Base-by-base conservation (phyloP, 1,140 invertebrate species). In the Drosophila hydei region DNA sequence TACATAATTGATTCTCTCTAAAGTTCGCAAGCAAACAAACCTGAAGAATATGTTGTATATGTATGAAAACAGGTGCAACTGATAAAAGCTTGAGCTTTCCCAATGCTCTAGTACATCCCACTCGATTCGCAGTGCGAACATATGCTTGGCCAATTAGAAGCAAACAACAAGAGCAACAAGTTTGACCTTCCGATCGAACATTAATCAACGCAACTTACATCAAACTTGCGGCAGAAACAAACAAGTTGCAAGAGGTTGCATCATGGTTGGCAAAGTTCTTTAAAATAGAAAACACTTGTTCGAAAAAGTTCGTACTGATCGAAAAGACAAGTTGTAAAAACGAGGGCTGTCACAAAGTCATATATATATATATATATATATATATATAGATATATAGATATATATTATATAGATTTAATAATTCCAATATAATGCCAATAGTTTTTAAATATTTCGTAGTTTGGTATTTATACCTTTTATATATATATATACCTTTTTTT, bases 131-230 rank as follows among this genome's bases (percentile, higher is more conserved):
- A 5, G 38, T 16, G 14, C n/a, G 38, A 16, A 16, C 16, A 42
- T 42, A 42, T 42, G 38, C 14, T 14, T 18, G 4, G 5, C 38
- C 38, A 42, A 42, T 42, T 16, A 42, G n/a, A 42, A 8, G 14
- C 7, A 16, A 16, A 42, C 2, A 33, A 33, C 30, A 33, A 42
- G 38, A 16, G 38, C 38, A 42, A 16, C 38, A 42, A 16, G 38
- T 42, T 42, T 42, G 38, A 42, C 38, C 38, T 42, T 42, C 38
- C 16, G 38, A 14, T 42, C 38, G 38, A 42, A 42, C 38, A 42
- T 42, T 16, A 42, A 42, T 42, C 16, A 42, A 42, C 38, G 38
- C n/a, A 42, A 42, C 38, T 42, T 16, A 42, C 16, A 42, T 16
- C 38, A 42, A 42, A 14, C 38, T 14, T 42, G 5, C 5, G n/a